Evolutionary conservation across 2,888 invertebrate genomes (phyloP), one percentile per base, ranked within the genome.

Genomic region (Cantharis nigra): DNA sequence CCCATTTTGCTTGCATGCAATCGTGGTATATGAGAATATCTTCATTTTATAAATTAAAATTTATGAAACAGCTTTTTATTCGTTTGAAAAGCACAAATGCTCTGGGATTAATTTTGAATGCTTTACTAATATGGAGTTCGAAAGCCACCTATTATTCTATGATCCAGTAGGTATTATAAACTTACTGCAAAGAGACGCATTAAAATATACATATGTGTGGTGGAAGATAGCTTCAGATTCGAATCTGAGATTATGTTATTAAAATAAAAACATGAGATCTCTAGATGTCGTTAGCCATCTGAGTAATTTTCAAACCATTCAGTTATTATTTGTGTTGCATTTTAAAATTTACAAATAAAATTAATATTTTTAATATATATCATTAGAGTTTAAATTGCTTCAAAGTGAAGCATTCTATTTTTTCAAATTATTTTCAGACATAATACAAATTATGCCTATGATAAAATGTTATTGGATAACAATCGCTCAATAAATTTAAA

Each of bases 391-490:
- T 16, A 16, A 16, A 16, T 20, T 20, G 23, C 5, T 23, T 23
- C 7, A 23, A 23, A 23, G 0, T 23, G 23, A 23, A 23, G 5
- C 7, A 23, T 23, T 5, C 3, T 5, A 23, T 23, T 23, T 23
- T 23, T 23, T 23, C 9, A 26, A 26, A 75, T 20, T 75, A 18
- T 9, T 30, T 78, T 69, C 64, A 81, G 80, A 20, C 62, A 69
- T 13, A 63, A 23, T 5, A 77, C 80, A 33, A 79, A 80, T 63
- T 79, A 74, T 78, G 74, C 77, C 10, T 81, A 79, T 69, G 84
- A 84, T 72, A 81, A 77, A 72, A 72, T 78, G 9, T 69, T 83
- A 18, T 72, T 71, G 33, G 83, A 83, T 77, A 80, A 83, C 69
- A 79, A 82, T 73, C 75, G 84, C 72, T 67, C 78, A 9, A 70